Evolutionary conservation across 2,888 invertebrate species (phyloP), one percentile per base, ranked within the genome.

Genomic region (Cataglyphis livida): DNA sequence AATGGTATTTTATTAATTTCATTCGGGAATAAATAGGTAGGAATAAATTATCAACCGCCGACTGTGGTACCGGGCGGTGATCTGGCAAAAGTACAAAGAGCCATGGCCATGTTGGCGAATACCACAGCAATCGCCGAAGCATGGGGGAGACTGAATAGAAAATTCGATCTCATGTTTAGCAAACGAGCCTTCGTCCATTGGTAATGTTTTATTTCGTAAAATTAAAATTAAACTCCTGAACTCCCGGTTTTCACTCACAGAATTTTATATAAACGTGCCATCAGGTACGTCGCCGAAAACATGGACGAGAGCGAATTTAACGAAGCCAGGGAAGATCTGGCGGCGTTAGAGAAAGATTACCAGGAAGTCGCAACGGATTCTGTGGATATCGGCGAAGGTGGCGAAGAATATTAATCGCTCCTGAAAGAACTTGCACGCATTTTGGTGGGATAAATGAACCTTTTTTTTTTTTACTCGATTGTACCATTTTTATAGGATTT

Each of bases 281-380:
- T 44, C 66, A 93, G 93, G 93, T 93, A 93, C 81, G 82, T 91
- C 0, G 84, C 70, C 0, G 93, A 93, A 48, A 91, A 89, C 18
- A 93, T 93, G 93, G 91, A 93, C 48, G 92, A 93, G 10, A 91
- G 86, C 59, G 93, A 93, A 79, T 93, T 93, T 73, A 89, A 88
- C 79, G 95, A 95, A 86, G 95, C 95, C 12, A 93, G 95, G 44
- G 95, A 96, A 91, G 95, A 96, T 92, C 94, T 96, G 92, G 96
- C 97, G 79, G 97, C 97, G 15, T 96, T 98, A 82, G 98, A 98
- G 95, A 97, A 97, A 95, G 98, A 98, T 95, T 98, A 98, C 95
- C 97, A 98, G 95, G 98, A 98, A 95, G 98, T 98, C 93, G 98
- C 97, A 95, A 97, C 97, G 97, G 98, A 98, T 95, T 97, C 97